Base-by-base conservation (phyloP, 1,140 invertebrate genomes). In the Trichogramma pretiosum region DNA sequence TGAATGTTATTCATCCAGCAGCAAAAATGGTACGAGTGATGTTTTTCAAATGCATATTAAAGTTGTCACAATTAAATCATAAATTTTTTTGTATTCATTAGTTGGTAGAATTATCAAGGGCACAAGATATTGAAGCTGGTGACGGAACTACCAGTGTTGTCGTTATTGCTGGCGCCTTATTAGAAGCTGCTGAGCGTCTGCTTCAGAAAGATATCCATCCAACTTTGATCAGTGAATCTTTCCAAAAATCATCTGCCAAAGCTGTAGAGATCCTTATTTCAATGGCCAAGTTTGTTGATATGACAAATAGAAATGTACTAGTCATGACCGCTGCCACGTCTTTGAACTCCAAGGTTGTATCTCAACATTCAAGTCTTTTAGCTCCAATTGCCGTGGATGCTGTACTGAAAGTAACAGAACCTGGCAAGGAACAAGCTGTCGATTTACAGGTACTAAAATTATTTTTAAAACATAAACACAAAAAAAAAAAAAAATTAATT, bases 91-190 rank as follows among this genome's bases (percentile, higher is more conserved):
- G 46, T 62, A 57, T 52, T 68, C 39, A 75, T 50, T 61, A 93
- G 90, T 74, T 99, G 55, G 96, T 99, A 3, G 96, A 99, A 70
- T 74, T 99, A 48, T 98, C 95, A 2, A 89, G 96, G 63, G 95
- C 96, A 21, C 97, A 99, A 76, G 96, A 99, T 75, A 83, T 96
- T 58, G 96, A 99, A 74, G 97, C 97, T 60, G 97, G 97, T 43
- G 97, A 99, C 78, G 97, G 97, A 37, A 99, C 97, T 17, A 99
- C 96, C 3, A 92, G 91, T 35, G 95, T 99, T 43, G 93, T 96
- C 26, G 87, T 99, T 17, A 82, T 99, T 61, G 93, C 93, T 57
- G 97, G 97, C 32, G 89, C 93, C 55, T 66, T 99, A 14, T 70
- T 99, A 16, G 93, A 98, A 74, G 91, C 93, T 47, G 89, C 93